Conservation (phyloP, 2,113 vertebrate genomes). For the Alouatta palliata region DNA sequence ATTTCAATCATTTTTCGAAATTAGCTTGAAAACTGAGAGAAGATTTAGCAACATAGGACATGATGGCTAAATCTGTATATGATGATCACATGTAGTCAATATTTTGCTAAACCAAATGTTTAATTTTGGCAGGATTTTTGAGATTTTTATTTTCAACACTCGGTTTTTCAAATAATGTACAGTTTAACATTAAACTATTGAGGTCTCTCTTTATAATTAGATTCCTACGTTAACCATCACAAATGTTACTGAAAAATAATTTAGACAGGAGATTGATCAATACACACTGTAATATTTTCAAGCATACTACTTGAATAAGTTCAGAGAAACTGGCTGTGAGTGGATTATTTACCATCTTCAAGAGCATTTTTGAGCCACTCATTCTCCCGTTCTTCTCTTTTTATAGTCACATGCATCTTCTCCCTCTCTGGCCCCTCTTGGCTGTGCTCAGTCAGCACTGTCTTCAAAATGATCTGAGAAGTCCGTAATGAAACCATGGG, state of each 20-base stretch:
- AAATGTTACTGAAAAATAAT: neutral
- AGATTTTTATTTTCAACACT: neutral
- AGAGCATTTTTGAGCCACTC: too few species aligned
- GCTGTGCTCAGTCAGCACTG: neutral
- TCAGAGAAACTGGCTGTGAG: neutral
- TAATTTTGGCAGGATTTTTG: neutral
- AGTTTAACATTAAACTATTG: neutral
- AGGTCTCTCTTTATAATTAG: neutral
- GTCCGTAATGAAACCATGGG: neutral
- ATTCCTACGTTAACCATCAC: neutral
- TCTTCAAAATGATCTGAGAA: neutral
- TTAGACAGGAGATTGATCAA: neutral
- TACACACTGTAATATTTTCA: neutral
- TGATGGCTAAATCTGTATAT: neutral
- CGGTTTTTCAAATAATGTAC: neutral
- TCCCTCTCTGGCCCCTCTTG: neutral
- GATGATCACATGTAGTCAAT: neutral
- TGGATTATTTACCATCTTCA: too few species aligned
- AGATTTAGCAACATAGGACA: neutral
- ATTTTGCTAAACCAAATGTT: slow-evolving; percentile 15
- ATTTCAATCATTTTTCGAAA: neutral
- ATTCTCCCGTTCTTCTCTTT: neutral
- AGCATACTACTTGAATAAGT: neutral
- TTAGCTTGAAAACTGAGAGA: neutral
- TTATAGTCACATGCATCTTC: neutral